These are phyloP conservation scores for Sprattus sprattus DNA, from an alignment of 2,113 vertebrate species.

Conservation along the genomic window DNA sequence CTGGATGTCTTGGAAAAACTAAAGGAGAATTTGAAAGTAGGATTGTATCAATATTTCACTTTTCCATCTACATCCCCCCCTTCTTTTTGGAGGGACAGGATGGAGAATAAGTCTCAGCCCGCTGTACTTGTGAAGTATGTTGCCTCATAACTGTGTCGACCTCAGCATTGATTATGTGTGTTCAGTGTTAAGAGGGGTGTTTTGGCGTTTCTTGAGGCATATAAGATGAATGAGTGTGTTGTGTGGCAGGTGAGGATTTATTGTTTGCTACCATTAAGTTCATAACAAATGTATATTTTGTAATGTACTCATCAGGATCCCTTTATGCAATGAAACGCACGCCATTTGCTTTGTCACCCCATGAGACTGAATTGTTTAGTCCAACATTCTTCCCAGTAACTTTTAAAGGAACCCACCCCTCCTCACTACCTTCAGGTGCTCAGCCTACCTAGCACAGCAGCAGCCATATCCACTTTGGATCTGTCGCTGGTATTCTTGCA, in stretches of 20 bases:
- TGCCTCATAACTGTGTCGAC: neutral
- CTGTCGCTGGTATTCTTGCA: neutral
- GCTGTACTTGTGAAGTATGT: neutral
- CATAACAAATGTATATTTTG: neutral
- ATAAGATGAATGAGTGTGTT: neutral
- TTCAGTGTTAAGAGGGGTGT: neutral
- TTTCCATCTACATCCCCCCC: neutral
- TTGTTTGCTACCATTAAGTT: neutral
- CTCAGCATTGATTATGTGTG: neutral
- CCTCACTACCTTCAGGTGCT: neutral
- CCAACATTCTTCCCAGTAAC: neutral
- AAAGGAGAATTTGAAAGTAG: neutral
- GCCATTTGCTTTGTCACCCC: too few relatives aligned
- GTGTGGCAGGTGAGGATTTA: neutral
- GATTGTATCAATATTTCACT: neutral
- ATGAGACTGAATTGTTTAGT: neutral
- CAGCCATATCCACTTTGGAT: conserved; percentile 8
- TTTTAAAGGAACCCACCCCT: neutral
- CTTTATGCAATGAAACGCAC: too few relatives aligned
- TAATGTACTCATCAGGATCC: too few relatives aligned
- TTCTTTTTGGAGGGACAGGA: neutral
- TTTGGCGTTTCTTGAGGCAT: neutral
- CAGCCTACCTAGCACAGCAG: neutral
- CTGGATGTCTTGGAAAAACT: too few relatives aligned
- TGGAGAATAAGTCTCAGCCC: neutral